These are phyloP conservation scores for Pristionchus exspectatus DNA, from an alignment of 2,888 invertebrate genomes.

Conservation along the genomic window DNA sequence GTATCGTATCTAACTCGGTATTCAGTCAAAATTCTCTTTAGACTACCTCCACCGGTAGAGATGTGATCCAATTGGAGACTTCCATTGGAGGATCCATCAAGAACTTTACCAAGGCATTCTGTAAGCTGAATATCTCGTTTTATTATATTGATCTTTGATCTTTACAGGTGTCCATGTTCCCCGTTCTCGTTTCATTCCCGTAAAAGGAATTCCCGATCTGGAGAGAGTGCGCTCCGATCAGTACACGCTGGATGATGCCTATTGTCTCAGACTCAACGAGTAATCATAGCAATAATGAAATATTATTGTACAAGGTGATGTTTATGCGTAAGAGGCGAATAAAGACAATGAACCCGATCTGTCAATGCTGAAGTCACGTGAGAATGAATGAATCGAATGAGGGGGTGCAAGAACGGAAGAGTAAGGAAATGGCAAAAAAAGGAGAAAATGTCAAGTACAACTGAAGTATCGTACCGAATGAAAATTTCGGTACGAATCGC, in stretches of 20 bases:
- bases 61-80: slow-evolving; percentile 97
- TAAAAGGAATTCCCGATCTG: slow-evolving; percentile 97
- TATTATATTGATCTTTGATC: neutral
- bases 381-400: neutral
- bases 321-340: neutral
- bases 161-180: slow-evolving; percentile 90
- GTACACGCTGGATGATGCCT: slow-evolving; percentile 88
- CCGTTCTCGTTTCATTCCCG: slow-evolving; percentile 95
- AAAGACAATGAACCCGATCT: slow-evolving; percentile 7
- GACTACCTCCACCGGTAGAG: slow-evolving; percentile 84
- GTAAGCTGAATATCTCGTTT: slow-evolving; percentile 80
- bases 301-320: neutral
- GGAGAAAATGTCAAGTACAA: neutral
- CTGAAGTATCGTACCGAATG: too few species aligned
- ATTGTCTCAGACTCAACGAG: slow-evolving; percentile 82
- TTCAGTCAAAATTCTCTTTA: slow-evolving; percentile 56
- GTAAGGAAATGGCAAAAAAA: neutral
- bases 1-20: neutral
- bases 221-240: slow-evolving; percentile 97
- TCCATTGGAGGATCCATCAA: slow-evolving; percentile 99
- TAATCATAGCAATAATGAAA: neutral
- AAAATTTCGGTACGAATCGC: too few species aligned
- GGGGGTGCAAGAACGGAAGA: neutral
- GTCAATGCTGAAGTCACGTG: neutral
- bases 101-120: slow-evolving; percentile 93